A percentile compares a stretch with the other conserved stretches of the same genome.
These are phyloP conservation scores for Desmophyllum pertusum DNA, from an alignment of 92 coral and sea anemone genomes.

Conservation along the genomic window DNA sequence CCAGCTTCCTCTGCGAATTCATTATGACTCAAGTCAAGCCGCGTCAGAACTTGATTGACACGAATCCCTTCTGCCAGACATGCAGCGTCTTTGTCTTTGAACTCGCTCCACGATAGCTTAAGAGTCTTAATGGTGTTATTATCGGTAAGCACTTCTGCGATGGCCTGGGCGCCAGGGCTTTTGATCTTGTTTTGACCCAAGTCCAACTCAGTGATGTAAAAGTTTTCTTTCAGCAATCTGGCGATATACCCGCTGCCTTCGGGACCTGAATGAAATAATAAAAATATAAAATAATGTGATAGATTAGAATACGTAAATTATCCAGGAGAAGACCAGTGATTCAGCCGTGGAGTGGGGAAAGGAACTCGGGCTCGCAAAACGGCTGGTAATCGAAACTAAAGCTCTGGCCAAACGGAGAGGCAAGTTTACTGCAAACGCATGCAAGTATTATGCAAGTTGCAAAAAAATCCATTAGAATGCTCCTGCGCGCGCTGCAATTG, in stretches of 20 bases:
- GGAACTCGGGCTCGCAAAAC: too few species aligned
- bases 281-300: not conserved
- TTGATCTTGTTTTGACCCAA: slow-evolving; percentile 70
- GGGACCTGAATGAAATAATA: slow-evolving; percentile 44
- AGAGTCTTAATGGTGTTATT: slow-evolving; percentile 63
- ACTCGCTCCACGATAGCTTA: slow-evolving; percentile 71
- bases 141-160: slow-evolving; percentile 72
- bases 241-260: slow-evolving; percentile 71
- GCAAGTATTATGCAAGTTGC: too few species aligned
- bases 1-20: slow-evolving; percentile 87
- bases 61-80: slow-evolving; percentile 68
- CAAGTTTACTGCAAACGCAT: too few species aligned
- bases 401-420: too few species aligned
- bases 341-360: too few species aligned
- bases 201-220: slow-evolving; percentile 86
- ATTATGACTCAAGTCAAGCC: slow-evolving; percentile 80
- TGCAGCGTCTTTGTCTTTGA: slow-evolving; percentile 70
- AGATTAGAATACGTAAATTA: not conserved
- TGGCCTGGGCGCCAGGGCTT: slow-evolving; percentile 67
- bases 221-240: slow-evolving; percentile 75
- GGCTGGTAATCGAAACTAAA: too few species aligned
- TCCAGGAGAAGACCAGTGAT: too few species aligned
- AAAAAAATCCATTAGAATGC: too few species aligned
- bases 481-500: too few species aligned
- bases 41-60: slow-evolving; percentile 60